phyloP scores from a whole-genome alignment of 2,113 vertebrate genomes.

The Notechis scutatus region DNA sequence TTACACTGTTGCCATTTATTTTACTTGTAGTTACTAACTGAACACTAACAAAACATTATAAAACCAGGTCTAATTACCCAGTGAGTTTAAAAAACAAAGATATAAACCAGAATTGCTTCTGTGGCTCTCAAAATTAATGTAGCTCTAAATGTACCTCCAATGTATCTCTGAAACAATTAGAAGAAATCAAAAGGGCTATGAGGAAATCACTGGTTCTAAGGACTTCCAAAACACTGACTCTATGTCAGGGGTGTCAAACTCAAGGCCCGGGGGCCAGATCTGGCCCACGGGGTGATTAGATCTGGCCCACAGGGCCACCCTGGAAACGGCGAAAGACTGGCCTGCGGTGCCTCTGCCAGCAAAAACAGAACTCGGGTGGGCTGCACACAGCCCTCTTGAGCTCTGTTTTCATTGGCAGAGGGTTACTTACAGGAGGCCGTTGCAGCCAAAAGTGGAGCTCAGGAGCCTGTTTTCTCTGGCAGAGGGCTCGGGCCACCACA shows the following conservation, averaged over 20 bases:
- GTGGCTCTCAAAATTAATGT: background rate
- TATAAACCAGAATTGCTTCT: background rate
- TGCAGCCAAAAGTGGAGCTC: too few relatives aligned
- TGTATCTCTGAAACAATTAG: background rate
- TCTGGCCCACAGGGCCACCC: too few relatives aligned
- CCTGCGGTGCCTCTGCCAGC: too few relatives aligned
- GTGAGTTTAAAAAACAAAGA: background rate
- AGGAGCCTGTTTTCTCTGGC: too few relatives aligned
- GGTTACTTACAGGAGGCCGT: too few relatives aligned
- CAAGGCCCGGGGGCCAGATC: too few relatives aligned
- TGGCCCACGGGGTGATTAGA: too few relatives aligned
- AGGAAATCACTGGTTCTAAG: background rate
- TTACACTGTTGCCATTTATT: background rate
- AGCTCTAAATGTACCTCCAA: background rate
- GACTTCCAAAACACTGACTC: background rate
- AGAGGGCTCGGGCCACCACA: too few relatives aligned
- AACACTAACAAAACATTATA: background rate
- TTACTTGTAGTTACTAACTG: background rate
- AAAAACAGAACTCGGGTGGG: too few relatives aligned
- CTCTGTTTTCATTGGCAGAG: too few relatives aligned
- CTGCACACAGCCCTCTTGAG: too few relatives aligned
- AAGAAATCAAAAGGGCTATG: background rate
- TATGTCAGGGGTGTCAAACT: background rate
- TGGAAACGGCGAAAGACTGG: too few relatives aligned
- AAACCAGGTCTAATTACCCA: background rate